A percentile compares a stretch with the other conserved stretches of the same genome.
Evolutionary conservation across 2,888 invertebrate genomes (phyloP).

Genomic region (Mayetiola destructor): DNA sequence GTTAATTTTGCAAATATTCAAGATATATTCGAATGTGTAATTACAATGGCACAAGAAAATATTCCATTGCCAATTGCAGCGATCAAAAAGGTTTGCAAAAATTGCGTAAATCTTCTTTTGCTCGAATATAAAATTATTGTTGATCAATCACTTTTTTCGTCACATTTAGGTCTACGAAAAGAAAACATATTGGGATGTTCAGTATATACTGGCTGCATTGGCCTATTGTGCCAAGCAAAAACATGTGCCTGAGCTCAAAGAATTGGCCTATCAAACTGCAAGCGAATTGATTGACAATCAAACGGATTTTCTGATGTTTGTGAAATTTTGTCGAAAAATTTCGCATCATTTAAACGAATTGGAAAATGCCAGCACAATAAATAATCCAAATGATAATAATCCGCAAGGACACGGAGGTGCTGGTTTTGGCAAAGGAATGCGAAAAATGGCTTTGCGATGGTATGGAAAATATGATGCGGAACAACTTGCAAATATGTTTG

Average conservation of each 20-base stretch:
- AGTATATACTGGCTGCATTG: background rate
- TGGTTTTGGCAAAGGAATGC: background rate
- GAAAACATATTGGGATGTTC: background rate
- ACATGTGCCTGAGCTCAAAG: background rate
- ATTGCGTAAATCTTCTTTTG: background rate
- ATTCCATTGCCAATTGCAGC: background rate
- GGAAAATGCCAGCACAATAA: background rate
- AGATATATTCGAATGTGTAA: background rate
- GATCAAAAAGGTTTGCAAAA: background rate
- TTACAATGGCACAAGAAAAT: background rate
- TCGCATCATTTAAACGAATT: background rate
- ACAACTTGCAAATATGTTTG: constrained; percentile 2
- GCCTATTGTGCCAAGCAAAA: constrained; percentile 1
- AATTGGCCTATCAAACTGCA: background rate
- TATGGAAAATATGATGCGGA: background rate
- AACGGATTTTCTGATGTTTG: background rate
- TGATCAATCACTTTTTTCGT: background rate
- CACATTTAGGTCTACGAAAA: background rate
- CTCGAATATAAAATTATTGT: background rate
- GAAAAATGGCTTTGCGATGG: background rate
- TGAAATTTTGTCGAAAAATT: background rate
- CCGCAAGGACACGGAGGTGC: background rate
- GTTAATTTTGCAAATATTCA: background rate
- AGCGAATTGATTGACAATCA: background rate
- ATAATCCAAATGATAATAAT: background rate